Evolutionary conservation across 2,888 invertebrate genomes (phyloP), one percentile per base, ranked within the genome.

Genomic region (Eucera pruinosa): DNA sequence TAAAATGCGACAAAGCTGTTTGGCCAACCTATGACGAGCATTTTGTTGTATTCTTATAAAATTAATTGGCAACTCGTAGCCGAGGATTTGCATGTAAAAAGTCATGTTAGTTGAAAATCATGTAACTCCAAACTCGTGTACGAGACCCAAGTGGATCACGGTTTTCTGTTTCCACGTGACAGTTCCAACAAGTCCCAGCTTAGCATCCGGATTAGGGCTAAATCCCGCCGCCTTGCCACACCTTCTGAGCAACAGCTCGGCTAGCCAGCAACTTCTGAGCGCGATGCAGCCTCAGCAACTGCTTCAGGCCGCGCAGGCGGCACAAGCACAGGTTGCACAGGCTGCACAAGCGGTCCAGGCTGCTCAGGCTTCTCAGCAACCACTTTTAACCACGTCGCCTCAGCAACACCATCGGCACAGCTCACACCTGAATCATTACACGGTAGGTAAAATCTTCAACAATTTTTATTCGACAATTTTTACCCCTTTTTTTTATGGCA

Each of bases 201-300:
- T 95, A 83, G 95, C 95, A n/a, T 94, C 95, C 82, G 95, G 95
- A 80, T 93, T 96, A 79, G 91, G 90, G 47, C 92, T 96, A 60
- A 96, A 96, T 86, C 95, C 95, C 15, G 93, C 94, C 23, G 94
- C 95, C 11, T 88, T 96, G 86, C 95, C 96, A 65, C 96, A 96
- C 92, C 94, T 97, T 61, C 94, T 97, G 80, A 94, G 96, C 47
- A 96, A 95, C 88, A 95, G 95, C 50, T 93, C 94, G 48, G 93
- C 95, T 52, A 95, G 95, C 83, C 96, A 96, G 89, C 96, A 96
- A 89, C 92, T 97, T 75, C 93, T 97, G 23, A 96, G 96, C 89
- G 96, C 96, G 3, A 93, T 97, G 89, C 96, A 95, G 87, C 96
- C 96, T 30, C 96, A 96, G 90, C 94, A 96, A 87, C 88, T 92